Percentiles rank a stretch among this genome's conserved stretches.
Conservation (phyloP, 2,113 vertebrate genomes). For the Trichomycterus rosablanca region DNA sequence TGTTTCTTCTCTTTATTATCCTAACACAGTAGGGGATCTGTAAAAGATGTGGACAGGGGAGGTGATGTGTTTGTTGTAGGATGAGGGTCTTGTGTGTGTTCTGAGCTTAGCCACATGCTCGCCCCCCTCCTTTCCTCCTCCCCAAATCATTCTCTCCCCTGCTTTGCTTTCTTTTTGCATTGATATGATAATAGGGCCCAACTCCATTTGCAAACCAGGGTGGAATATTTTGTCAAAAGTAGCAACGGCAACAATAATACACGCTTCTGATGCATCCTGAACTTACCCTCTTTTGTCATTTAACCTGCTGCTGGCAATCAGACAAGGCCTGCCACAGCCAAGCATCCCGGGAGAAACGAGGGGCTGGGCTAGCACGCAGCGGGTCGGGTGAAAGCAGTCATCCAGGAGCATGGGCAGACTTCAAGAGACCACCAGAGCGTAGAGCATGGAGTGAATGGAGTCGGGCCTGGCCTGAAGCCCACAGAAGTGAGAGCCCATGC, state of each 20-base stretch:
- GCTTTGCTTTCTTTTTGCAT: conserved; percentile 41
- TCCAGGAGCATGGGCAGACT: conserved; percentile 59
- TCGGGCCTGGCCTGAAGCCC: conserved; percentile 31
- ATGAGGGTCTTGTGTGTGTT: conserved; percentile 51
- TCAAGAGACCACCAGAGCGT: conserved; percentile 57
- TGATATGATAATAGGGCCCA: conserved; percentile 67
- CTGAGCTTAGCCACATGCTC: conserved; percentile 60
- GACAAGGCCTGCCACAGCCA: conserved; percentile 41
- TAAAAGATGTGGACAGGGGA: conserved; percentile 26
- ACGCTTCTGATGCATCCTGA: conserved; percentile 60
- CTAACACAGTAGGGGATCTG: conserved; percentile 58
- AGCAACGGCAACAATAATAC: conserved; percentile 70
- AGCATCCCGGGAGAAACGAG: conserved; percentile 30
- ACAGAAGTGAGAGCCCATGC: conserved; percentile 44
- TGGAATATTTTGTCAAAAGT: conserved; percentile 71
- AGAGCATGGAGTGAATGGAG: conserved; percentile 53
- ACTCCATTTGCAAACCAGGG: conserved; percentile 70
- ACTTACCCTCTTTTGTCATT: conserved; percentile 65
- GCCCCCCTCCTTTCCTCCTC: conserved; percentile 44
- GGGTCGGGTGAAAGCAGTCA: conserved; percentile 55
- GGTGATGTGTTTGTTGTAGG: conserved; percentile 46
- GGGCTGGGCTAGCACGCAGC: conserved; percentile 43
- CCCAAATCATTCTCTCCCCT: conserved; percentile 13
- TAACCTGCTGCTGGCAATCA: conserved; percentile 64
- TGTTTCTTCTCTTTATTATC: conserved; percentile 66